Percentiles rank a stretch among this genome's conserved stretches.
These are phyloP conservation scores for Vanessa atalanta DNA, from an alignment of 1,140 invertebrate species.

Conservation along the genomic window DNA sequence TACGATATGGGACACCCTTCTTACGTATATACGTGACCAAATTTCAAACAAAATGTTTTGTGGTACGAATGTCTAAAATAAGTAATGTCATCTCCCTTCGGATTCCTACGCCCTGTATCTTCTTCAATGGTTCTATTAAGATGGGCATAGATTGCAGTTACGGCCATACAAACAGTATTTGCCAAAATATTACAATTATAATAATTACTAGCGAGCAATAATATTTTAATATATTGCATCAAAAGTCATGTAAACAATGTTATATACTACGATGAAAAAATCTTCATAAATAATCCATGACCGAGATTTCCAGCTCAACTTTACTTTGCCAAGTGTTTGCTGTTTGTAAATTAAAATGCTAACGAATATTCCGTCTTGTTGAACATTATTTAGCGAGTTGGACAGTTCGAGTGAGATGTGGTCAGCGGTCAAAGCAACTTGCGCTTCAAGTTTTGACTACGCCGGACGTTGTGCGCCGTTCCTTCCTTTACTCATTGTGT, in stretches of 20 bases:
- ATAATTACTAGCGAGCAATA: background rate
- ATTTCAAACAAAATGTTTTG: slow-evolving; percentile 77
- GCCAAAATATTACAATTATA: background rate
- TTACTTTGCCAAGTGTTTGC: slow-evolving; percentile 7
- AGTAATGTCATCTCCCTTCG: slow-evolving; percentile 67
- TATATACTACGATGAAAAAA: background rate
- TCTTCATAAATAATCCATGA: background rate
- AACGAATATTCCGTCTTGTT: slow-evolving; percentile 25
- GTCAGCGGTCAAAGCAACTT: slow-evolving; percentile 66
- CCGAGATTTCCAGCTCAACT: slow-evolving; percentile 7
- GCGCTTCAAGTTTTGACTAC: slow-evolving; percentile 61
- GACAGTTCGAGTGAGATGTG: slow-evolving; percentile 50
- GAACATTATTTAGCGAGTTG: slow-evolving; percentile 40
- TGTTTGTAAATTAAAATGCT: slow-evolving; percentile 22
- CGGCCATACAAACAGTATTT: too few relatives aligned
- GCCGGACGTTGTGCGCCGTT: slow-evolving; percentile 56
- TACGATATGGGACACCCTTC: slow-evolving; percentile 73
- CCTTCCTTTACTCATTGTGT: slow-evolving; percentile 67
- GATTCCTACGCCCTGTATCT: slow-evolving; percentile 39
- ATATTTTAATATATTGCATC: background rate
- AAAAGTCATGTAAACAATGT: background rate
- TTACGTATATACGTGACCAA: slow-evolving; percentile 70
- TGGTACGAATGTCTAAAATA: slow-evolving; percentile 65
- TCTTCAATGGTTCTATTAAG: slow-evolving; percentile 24
- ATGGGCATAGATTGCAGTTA: slow-evolving; percentile 26